Evolutionary conservation across 2,888 invertebrate species (phyloP).

Genomic region (Anorthoa munda): DNA sequence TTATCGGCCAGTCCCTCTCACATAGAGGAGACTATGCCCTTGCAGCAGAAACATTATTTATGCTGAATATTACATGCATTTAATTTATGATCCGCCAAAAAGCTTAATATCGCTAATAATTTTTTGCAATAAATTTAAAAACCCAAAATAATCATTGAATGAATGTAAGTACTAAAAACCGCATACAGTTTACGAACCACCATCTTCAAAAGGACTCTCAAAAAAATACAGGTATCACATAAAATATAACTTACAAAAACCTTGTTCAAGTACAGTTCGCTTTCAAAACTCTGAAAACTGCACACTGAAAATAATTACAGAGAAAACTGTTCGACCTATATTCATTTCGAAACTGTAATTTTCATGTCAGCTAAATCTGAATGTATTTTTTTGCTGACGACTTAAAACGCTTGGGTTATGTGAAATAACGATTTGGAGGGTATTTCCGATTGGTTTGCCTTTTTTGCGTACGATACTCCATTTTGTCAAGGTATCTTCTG

Average conservation of each 20-base stretch:
- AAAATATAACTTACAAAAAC: constrained; percentile 19
- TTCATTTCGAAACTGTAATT: constrained; percentile 51
- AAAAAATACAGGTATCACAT: not conserved
- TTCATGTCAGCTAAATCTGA: constrained; percentile 57
- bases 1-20: too few species aligned
- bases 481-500: constrained; percentile 18
- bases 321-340: constrained; percentile 54
- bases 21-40: too few species aligned
- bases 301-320: constrained; percentile 64
- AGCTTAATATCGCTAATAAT: too few species aligned
- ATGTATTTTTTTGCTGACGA: constrained; percentile 60
- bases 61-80: too few species aligned
- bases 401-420: constrained; percentile 24
- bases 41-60: too few species aligned
- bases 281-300: constrained; percentile 46
- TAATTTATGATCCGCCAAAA: too few species aligned
- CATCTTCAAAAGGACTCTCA: not conserved
- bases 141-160: not conserved
- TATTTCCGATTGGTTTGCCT: not conserved
- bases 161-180: not conserved
- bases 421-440: constrained; percentile 35
- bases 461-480: constrained; percentile 28
- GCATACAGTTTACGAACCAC: not conserved
- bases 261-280: constrained; percentile 22
- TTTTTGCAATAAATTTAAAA: not conserved